Conservation (phyloP, 2,797 vertebrate species). For the Jordanella pulchra region DNA sequence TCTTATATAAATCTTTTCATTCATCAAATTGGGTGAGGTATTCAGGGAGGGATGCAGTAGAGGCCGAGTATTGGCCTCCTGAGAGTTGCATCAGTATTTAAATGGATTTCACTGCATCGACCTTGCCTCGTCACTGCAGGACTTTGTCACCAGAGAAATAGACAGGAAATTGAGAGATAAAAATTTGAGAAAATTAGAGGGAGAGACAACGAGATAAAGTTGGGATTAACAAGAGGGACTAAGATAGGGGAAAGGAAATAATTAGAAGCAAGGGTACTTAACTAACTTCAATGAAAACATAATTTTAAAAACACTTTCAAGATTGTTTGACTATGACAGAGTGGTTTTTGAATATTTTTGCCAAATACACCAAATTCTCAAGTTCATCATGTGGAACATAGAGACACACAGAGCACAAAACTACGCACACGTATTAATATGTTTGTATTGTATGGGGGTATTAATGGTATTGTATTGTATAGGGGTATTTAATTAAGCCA, state of each 20-base stretch:
- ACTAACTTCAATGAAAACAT: constrained; percentile 5
- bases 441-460: too few relatives aligned
- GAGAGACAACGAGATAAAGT: constrained; percentile 62
- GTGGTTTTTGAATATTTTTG: neutral
- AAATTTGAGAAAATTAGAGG: constrained; percentile 63
- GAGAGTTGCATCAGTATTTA: constrained; percentile 79
- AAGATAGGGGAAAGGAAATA: constrained; percentile 35
- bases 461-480: too few relatives aligned
- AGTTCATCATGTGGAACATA: neutral
- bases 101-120: constrained; percentile 77
- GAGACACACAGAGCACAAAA: neutral
- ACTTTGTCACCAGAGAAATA: constrained; percentile 78
- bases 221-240: constrained; percentile 49
- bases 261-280: constrained; percentile 34
- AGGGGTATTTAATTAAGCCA: neutral
- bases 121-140: constrained; percentile 80
- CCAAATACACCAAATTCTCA: too few relatives aligned
- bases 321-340: neutral
- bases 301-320: neutral
- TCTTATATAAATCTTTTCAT: constrained; percentile 46
- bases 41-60: constrained; percentile 55
- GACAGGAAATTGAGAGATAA: constrained; percentile 50
- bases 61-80: constrained; percentile 59
- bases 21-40: constrained; percentile 62
- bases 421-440: neutral